Conservation (phyloP, 2,113 vertebrate species). For the Lycaon pictus region DNA sequence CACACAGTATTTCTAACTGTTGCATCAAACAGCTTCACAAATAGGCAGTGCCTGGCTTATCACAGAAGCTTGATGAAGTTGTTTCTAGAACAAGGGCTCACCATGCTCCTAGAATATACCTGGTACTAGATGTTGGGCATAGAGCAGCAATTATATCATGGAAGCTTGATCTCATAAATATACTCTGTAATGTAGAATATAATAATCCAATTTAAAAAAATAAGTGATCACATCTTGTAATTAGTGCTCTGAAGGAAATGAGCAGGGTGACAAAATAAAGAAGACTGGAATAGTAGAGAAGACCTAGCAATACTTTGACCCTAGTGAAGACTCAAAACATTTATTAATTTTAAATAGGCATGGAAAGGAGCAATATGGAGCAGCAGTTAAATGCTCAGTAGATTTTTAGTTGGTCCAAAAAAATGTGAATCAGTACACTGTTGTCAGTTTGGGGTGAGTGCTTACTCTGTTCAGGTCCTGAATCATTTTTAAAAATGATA, state of each 20-base stretch:
- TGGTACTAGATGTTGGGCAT: neutral
- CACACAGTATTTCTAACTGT: neutral
- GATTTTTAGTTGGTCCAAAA: neutral
- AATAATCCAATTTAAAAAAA: neutral
- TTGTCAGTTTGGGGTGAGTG: neutral
- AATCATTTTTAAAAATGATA: neutral
- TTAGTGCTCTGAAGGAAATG: constrained; percentile 25
- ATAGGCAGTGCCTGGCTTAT: neutral
- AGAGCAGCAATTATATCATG: neutral
- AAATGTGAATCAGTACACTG: neutral
- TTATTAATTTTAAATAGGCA: neutral
- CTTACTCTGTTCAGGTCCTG: neutral
- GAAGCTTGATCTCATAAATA: neutral
- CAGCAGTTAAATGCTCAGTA: neutral
- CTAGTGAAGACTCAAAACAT: neutral
- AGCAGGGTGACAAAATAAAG: neutral
- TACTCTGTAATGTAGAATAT: neutral
- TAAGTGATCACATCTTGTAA: neutral
- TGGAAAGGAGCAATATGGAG: neutral
- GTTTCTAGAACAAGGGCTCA: neutral
- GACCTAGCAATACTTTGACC: neutral
- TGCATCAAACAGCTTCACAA: neutral
- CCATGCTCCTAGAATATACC: neutral
- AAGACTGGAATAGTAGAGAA: neutral
- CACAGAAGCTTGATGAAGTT: neutral